Base-by-base conservation (phyloP, 2,797 vertebrate species). In the Acipenser transmontanus region DNA sequence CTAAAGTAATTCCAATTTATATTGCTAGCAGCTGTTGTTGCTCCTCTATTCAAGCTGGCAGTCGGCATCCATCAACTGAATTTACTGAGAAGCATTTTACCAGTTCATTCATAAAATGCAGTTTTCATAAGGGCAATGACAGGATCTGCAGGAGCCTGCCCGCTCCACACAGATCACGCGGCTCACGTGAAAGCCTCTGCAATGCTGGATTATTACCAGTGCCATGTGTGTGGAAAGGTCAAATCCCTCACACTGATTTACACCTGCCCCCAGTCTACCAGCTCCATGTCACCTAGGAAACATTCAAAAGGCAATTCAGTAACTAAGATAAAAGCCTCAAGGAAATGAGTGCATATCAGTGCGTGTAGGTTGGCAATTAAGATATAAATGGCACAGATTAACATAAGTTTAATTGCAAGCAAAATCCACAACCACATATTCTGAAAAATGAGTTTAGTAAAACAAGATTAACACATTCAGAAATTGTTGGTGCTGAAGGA, bases 321-420 rank as follows among this genome's bases (percentile, higher is more conserved):
- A 20, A 8, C n/a, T 8, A 61, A 61, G 17, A n/a, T 6, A 9
- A 17, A 17, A 61, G n/a, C 7, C 17, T 6, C 47, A 14, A 14
- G 12, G 11, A 57, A 57, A 57, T 11, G 2, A 7, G 9, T 7
- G 9, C 17, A 8, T 61, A n/a, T 61, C 60, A 34, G 8, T 34
- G 17, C 11, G 7, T 11, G 7, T 47, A 61, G 9, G 47, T 17
- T 47, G 10, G 13, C 17, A n/a, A 17, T 60, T 60, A 60, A 60
- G 51, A 52, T 60, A 17, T n/a, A 17, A 20, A 60, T 60, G 11
- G 8, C 9, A 60, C 68, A 70, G 74, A 79, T 71, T 71, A 66
- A 70, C 66, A 70, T 61, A 74, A 66, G 81, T 85, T 82, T 77
- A 80, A 66, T 80, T 73, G 77, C 80, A 84, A 85, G 81, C 68